Evolutionary conservation across 2,797 vertebrate genomes (phyloP).

Genomic region (Leucoraja ocellata): DNA sequence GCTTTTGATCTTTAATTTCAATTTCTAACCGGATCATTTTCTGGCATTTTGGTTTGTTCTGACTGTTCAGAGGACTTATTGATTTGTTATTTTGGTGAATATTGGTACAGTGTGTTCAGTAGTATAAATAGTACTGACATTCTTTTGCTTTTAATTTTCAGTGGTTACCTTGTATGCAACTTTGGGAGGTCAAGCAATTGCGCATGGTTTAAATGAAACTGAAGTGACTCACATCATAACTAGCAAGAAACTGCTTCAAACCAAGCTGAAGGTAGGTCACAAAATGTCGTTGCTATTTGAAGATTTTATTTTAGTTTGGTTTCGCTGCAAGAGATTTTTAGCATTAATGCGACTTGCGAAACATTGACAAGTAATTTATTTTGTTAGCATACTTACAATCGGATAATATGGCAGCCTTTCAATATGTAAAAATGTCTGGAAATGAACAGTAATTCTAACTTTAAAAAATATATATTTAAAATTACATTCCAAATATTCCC

Average conservation of each 20-base stretch:
- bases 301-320: background rate
- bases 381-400: background rate
- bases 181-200: constrained; percentile 81
- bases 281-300: background rate
- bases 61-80: background rate
- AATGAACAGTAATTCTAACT: no score
- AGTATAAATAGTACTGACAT: background rate
- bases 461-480: background rate
- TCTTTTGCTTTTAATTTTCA: constrained; percentile 48
- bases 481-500: background rate
- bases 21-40: background rate
- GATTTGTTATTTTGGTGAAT: background rate
- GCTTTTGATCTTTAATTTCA: background rate
- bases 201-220: constrained; percentile 81
- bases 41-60: background rate
- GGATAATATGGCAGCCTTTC: background rate
- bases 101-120: background rate
- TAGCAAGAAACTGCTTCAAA: constrained; percentile 82
- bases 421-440: background rate
- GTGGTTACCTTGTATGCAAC: constrained; percentile 90
- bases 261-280: constrained; percentile 76
- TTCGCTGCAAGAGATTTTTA: background rate
- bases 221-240: constrained; percentile 89
- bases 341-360: background rate
- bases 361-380: background rate